These are phyloP conservation scores for Actenoides lindsayi DNA, from an alignment of 2,113 vertebrate genomes.

Conservation along the genomic window DNA sequence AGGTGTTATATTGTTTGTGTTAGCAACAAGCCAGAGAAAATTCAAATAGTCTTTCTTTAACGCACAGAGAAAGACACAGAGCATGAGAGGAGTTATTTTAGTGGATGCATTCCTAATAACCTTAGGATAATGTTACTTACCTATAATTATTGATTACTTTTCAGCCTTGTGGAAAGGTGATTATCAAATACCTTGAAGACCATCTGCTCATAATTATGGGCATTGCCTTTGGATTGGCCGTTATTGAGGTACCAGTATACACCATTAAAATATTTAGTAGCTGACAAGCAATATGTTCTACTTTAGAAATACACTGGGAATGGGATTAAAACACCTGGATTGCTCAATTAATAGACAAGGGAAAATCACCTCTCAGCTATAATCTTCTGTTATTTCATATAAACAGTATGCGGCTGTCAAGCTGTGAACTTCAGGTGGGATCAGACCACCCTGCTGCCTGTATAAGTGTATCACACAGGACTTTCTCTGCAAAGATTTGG, in stretches of 20 bases:
- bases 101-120: neutral
- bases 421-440: neutral
- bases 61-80: neutral
- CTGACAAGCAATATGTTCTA: neutral
- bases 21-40: neutral
- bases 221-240: slow-evolving; percentile 76
- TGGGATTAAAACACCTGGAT: slow-evolving; percentile 18
- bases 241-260: slow-evolving; percentile 73
- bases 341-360: neutral
- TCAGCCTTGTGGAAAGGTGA: slow-evolving; percentile 61
- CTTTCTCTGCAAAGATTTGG: neutral
- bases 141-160: neutral
- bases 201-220: slow-evolving; percentile 60
- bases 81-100: neutral
- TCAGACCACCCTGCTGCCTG: slow-evolving; percentile 1
- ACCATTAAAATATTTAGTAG: slow-evolving; percentile 4
- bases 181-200: neutral
- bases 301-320: neutral
- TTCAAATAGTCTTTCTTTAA: neutral
- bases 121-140: neutral
- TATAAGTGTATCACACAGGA: neutral
- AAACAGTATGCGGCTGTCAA: neutral
- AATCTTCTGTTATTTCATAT: slow-evolving; percentile 10
- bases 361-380: neutral
- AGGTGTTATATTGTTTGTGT: neutral